Conservation (phyloP, 2,113 vertebrate genomes). For the Scomber japonicus region DNA sequence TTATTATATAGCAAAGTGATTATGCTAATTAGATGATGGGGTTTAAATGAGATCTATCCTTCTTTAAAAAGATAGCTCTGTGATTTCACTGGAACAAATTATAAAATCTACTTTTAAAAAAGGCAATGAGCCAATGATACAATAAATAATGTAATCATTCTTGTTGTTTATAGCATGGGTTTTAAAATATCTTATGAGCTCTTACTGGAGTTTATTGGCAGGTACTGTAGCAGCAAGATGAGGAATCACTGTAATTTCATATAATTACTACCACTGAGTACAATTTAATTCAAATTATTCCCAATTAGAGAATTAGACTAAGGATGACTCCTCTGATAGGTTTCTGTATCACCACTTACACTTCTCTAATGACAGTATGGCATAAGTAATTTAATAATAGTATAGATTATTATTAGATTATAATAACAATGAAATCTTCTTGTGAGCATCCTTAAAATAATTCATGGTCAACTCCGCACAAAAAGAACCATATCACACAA, state of each 20-base stretch:
- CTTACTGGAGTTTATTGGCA: not conserved
- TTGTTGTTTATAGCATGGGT: not conserved
- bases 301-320: conserved; percentile 11
- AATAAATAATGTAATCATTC: not conserved
- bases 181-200: not conserved
- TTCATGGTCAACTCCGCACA: too few species aligned
- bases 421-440: too few species aligned
- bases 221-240: not conserved
- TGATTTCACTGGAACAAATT: not conserved
- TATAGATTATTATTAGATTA: too few species aligned
- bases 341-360: not conserved
- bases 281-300: conserved; percentile 3
- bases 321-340: not conserved
- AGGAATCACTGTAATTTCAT: not conserved
- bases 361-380: not conserved
- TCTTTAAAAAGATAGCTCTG: not conserved
- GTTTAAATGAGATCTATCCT: conserved; percentile 21
- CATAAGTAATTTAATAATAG: not conserved
- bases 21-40: conserved; percentile 26
- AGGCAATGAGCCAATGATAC: not conserved
- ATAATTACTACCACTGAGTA: not conserved
- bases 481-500: too few species aligned
- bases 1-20: conserved; percentile 18
- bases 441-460: too few species aligned
- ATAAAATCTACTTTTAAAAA: not conserved